Conservation (phyloP, 2,888 invertebrate genomes). For the Nomada goodeniana region DNA sequence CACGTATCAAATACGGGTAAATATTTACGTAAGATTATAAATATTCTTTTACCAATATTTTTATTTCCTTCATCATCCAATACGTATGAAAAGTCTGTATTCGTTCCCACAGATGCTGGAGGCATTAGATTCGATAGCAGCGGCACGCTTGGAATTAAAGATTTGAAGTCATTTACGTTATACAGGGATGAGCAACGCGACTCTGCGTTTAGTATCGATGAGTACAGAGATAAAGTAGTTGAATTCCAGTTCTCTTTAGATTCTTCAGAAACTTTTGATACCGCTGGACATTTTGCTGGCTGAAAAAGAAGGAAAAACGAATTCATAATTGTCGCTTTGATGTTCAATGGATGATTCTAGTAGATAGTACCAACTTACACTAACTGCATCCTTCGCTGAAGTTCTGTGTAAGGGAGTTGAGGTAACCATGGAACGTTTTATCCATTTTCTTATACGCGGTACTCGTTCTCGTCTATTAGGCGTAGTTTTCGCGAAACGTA, state of each 20-base stretch:
- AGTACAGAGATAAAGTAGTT: constrained; percentile 74
- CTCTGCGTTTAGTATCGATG: constrained; percentile 70
- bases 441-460: constrained; percentile 82
- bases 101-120: constrained; percentile 72
- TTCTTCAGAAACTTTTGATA: constrained; percentile 78
- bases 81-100: constrained; percentile 85
- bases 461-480: constrained; percentile 80
- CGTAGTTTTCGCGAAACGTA: constrained; percentile 81
- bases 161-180: constrained; percentile 72
- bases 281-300: constrained; percentile 74
- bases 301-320: constrained; percentile 54
- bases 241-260: constrained; percentile 83
- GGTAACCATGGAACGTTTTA: constrained; percentile 82
- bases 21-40: background rate
- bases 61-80: constrained; percentile 85
- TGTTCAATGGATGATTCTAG: background rate
- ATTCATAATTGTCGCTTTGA: background rate
- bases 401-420: constrained; percentile 80
- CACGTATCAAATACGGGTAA: background rate
- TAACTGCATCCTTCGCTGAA: constrained; percentile 77
- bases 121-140: constrained; percentile 79
- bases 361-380: constrained; percentile 68
- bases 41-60: constrained; percentile 77
- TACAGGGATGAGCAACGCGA: constrained; percentile 65
- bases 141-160: constrained; percentile 67